Evolutionary conservation across 2,797 vertebrate species (phyloP).

Genomic region (Falco novaeseelandiae): DNA sequence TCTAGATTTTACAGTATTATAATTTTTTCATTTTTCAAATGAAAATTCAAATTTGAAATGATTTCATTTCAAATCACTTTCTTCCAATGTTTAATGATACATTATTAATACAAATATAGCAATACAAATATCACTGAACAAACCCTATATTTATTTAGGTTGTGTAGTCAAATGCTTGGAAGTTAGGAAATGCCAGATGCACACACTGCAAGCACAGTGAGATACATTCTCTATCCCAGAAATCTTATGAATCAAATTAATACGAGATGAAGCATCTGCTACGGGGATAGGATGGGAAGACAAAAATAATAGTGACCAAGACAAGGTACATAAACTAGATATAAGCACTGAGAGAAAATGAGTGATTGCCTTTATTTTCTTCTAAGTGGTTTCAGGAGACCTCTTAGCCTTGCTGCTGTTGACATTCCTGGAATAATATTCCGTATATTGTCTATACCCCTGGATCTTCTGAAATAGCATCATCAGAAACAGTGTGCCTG

Average conservation of each 20-base stretch:
- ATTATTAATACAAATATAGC: constrained; percentile 1
- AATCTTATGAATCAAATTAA: constrained; percentile 31
- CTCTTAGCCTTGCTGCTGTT: not conserved
- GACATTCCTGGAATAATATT: not conserved
- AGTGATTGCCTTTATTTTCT: not conserved
- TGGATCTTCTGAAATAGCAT: not conserved
- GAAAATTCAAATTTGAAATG: too few relatives aligned
- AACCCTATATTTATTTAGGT: not conserved
- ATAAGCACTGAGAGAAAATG: not conserved
- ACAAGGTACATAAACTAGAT: not conserved
- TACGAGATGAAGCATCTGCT: constrained; percentile 7
- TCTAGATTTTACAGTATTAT: not conserved
- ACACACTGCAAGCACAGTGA: not conserved
- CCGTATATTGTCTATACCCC: not conserved
- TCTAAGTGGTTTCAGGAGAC: not conserved
- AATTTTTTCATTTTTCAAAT: not conserved
- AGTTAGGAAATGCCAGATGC: constrained; percentile 2
- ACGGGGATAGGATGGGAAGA: not conserved
- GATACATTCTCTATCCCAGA: not conserved
- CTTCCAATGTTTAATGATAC: not conserved
- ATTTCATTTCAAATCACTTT: not conserved
- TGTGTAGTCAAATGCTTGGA: not conserved
- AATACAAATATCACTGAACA: not conserved
- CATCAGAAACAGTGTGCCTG: not conserved
- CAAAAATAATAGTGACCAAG: not conserved